A percentile compares a stretch with the other conserved stretches of the same genome.
Evolutionary conservation across 2,888 invertebrate species (phyloP).

Genomic region (Machimus rusticus): DNA sequence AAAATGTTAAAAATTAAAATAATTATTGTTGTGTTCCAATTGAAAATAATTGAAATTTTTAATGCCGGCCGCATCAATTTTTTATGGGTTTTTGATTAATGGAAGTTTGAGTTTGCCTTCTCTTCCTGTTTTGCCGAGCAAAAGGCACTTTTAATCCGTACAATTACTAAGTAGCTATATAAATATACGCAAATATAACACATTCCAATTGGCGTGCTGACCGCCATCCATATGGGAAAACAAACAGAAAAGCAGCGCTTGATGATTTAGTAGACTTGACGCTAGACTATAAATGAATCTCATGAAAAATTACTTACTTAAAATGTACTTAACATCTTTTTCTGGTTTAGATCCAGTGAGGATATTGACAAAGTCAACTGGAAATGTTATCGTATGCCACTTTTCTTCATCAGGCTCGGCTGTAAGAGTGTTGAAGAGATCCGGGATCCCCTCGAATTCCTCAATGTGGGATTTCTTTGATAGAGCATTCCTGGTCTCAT

Average conservation of each 20-base stretch:
- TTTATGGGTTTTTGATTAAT: too few species aligned
- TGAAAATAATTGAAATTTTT: neutral
- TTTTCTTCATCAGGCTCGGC: constrained; percentile 80
- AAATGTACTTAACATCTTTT: constrained; percentile 74
- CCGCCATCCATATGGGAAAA: too few species aligned
- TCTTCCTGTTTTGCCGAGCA: too few species aligned
- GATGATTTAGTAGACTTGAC: too few species aligned
- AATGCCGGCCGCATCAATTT: too few species aligned
- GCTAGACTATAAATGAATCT: neutral
- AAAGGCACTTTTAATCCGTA: too few species aligned
- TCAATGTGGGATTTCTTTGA: constrained; percentile 86
- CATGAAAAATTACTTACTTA: constrained; percentile 71
- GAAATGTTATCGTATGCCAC: constrained; percentile 87
- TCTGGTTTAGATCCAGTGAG: constrained; percentile 72
- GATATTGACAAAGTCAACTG: constrained; percentile 75
- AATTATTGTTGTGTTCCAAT: neutral
- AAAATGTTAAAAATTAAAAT: constrained; percentile 43
- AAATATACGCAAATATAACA: too few species aligned
- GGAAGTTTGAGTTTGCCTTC: too few species aligned
- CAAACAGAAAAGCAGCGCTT: too few species aligned
- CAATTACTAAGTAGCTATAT: too few species aligned
- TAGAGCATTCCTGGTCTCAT: constrained; percentile 76
- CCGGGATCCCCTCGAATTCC: constrained; percentile 81
- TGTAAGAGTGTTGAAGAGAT: constrained; percentile 83
- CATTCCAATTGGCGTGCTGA: too few species aligned